Conservation (phyloP, 2,113 vertebrate genomes). For the Neomonachus schauinslandi region DNA sequence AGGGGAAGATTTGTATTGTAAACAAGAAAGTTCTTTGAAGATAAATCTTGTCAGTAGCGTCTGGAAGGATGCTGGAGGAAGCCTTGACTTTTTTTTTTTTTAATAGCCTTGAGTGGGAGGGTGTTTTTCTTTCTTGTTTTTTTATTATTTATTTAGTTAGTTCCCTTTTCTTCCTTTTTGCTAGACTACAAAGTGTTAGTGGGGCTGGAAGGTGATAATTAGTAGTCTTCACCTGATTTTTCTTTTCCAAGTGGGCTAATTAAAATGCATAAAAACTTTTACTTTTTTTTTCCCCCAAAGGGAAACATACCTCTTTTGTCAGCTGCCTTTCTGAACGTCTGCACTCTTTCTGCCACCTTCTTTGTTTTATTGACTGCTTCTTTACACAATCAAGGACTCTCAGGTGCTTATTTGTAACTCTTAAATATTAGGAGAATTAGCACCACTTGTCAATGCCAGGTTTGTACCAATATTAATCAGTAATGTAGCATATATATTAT, state of each 20-base stretch:
- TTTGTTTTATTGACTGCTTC: not conserved
- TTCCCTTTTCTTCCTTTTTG: not conserved
- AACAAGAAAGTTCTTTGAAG: conserved; percentile 74
- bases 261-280: conserved; percentile 59
- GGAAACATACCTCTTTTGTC: not conserved
- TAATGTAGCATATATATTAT: not conserved
- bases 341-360: not conserved
- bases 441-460: not conserved
- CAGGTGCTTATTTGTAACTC: not conserved
- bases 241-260: conserved; percentile 57
- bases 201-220: conserved; percentile 85
- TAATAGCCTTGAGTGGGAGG: not conserved
- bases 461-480: not conserved
- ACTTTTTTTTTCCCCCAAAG: conserved; percentile 25
- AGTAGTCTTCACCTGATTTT: conserved; percentile 68
- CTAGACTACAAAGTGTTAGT: conserved; percentile 79
- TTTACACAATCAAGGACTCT: not conserved
- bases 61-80: conserved; percentile 58
- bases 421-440: not conserved
- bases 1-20: conserved; percentile 70
- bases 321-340: not conserved
- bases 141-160: not conserved
- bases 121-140: not conserved
- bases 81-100: conserved; percentile 1
- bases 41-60: conserved; percentile 64